phyloP scores from a whole-genome alignment of 2,113 vertebrate species.

The Halcyon senegalensis region DNA sequence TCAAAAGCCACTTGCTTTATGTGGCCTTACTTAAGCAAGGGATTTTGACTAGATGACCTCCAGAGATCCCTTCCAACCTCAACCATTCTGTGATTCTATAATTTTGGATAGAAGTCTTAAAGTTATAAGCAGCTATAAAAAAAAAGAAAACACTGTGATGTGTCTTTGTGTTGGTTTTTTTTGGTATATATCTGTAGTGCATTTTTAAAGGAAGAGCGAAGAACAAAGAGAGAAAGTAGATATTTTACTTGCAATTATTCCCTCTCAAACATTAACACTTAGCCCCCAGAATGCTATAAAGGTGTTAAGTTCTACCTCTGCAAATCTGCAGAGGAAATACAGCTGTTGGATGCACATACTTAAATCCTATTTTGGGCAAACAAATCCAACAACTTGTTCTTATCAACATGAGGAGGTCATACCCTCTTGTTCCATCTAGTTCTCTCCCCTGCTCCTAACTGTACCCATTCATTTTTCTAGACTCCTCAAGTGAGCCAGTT shows the following conservation, averaged over 20 bases:
- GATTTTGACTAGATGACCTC: not conserved
- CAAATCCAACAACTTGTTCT: not conserved
- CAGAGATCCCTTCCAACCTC: not conserved
- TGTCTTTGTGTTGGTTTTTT: not conserved
- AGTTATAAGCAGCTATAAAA: not conserved
- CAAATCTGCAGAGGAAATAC: not conserved
- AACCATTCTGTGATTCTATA: not conserved
- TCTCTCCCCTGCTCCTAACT: not conserved
- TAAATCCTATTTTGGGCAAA: not conserved
- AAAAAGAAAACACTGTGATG: not conserved
- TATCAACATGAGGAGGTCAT: not conserved
- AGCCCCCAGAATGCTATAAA: not conserved
- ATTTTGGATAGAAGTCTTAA: not conserved
- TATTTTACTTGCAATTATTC: not conserved
- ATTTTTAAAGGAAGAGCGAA: not conserved
- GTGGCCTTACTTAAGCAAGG: accelerated
- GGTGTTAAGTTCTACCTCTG: not conserved
- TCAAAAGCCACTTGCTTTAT: not conserved
- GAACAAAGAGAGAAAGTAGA: not conserved
- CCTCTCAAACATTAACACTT: not conserved
- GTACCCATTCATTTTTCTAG: not conserved
- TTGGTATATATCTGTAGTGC: not conserved
- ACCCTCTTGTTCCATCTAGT: not conserved
- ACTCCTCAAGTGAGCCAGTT: not conserved
- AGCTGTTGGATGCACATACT: not conserved